Evolutionary conservation across 2,113 vertebrate species (phyloP).

Genomic region (Larimichthys crocea): DNA sequence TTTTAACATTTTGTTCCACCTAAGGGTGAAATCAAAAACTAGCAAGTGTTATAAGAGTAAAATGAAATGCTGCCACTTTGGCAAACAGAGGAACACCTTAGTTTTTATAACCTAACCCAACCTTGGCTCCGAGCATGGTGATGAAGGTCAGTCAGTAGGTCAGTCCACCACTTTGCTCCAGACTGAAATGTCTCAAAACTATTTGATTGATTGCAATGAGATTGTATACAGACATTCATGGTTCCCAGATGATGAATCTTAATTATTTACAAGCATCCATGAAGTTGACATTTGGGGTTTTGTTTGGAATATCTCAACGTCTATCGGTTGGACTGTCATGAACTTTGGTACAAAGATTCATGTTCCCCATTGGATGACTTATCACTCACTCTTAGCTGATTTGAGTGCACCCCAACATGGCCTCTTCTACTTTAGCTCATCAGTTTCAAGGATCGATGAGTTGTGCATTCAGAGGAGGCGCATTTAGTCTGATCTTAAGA

Average conservation of each 20-base stretch:
- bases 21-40: neutral
- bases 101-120: neutral
- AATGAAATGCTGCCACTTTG: neutral
- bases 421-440: neutral
- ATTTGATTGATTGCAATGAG: neutral
- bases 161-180: neutral
- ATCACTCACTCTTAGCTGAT: neutral
- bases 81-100: neutral
- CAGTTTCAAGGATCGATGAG: neutral
- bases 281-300: neutral
- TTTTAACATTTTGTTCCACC: neutral
- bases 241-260: neutral
- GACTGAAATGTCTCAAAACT: neutral
- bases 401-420: neutral
- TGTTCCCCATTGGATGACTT: neutral
- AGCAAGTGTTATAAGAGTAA: neutral
- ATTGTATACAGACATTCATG: no score
- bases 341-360: neutral
- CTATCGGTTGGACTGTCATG: neutral
- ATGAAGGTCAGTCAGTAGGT: no score
- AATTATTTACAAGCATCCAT: no score
- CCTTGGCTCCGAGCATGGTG: no score
- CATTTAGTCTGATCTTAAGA: neutral
- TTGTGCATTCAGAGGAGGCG: slow-evolving; percentile 4
- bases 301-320: neutral